Evolutionary conservation across 2,888 invertebrate genomes (phyloP).

Genomic region (Drosophila vallismaia): DNA sequence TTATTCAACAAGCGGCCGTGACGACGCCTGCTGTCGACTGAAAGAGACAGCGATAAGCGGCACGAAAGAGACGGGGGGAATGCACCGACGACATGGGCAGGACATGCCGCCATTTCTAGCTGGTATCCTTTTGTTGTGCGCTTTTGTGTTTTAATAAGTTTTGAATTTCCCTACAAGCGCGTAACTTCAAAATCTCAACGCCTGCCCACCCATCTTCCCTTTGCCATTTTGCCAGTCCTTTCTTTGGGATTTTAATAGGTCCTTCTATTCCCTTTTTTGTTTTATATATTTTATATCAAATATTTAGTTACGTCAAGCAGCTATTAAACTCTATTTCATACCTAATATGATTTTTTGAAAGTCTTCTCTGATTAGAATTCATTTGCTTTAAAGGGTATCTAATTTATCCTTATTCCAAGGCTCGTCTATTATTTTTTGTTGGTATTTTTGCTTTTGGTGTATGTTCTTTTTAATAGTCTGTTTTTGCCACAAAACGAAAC

Average conservation of each 20-base stretch:
- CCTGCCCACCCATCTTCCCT: slow-evolving; percentile 4
- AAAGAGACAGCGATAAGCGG: slow-evolving; percentile 23
- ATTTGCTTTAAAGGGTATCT: no score
- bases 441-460: background rate
- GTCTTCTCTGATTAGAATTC: no score
- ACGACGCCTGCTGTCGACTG: slow-evolving; percentile 54
- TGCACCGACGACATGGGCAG: slow-evolving; percentile 35
- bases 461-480: slow-evolving; percentile 27
- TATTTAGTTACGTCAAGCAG: background rate
- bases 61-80: background rate
- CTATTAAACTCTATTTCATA: background rate
- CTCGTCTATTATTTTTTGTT: background rate
- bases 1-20: slow-evolving; percentile 66
- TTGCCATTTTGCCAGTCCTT: slow-evolving; percentile 34
- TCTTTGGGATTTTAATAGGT: slow-evolving; percentile 12
- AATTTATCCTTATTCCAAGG: no score
- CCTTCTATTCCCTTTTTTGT: slow-evolving; percentile 18
- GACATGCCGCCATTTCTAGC: slow-evolving; percentile 52
- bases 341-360: background rate
- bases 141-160: slow-evolving; percentile 71
- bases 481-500: slow-evolving; percentile 43
- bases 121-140: slow-evolving; percentile 46
- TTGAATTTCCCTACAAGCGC: slow-evolving; percentile 61
- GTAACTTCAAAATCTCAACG: slow-evolving; percentile 50
- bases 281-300: background rate